Percentiles rank a stretch among this genome's conserved stretches.
These are phyloP conservation scores for Chinchilla lanigera DNA, from an alignment of 2,113 vertebrate species.

Conservation along the genomic window DNA sequence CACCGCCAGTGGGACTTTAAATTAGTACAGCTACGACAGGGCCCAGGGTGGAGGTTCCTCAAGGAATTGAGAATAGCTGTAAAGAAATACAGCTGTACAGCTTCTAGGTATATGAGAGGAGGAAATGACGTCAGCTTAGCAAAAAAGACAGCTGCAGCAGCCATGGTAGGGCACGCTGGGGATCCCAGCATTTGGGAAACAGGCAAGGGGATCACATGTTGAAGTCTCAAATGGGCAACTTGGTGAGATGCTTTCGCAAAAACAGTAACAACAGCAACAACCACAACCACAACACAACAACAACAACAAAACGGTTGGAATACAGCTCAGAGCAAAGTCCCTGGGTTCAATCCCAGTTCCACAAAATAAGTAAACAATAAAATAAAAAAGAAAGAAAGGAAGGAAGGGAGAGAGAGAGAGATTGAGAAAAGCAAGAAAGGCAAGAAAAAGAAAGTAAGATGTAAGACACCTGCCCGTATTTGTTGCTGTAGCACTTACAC, in stretches of 20 bases:
- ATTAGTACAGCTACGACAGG: not conserved
- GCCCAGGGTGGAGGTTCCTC: too few species aligned
- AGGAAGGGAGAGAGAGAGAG: too few species aligned
- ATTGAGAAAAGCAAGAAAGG: not conserved
- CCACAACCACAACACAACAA: too few species aligned
- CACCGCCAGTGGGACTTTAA: too few species aligned
- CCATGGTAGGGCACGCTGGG: not conserved
- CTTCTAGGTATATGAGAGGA: not conserved
- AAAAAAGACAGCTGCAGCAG: not conserved
- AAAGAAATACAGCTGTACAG: too few species aligned
- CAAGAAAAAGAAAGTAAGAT: not conserved
- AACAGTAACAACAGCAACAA: too few species aligned
- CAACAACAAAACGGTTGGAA: not conserved
- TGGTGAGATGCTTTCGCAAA: not conserved
- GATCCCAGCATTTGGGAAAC: not conserved
- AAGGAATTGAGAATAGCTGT: not conserved
- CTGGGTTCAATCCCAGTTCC: not conserved
- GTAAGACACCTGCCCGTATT: not conserved
- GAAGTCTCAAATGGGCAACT: too few species aligned
- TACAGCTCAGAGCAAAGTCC: not conserved
- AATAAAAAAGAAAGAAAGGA: not conserved
- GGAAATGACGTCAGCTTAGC: not conserved
- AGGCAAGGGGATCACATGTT: not conserved
- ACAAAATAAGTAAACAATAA: not conserved
- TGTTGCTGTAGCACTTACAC: not conserved